Conservation (phyloP, 92 coral and sea anemone species). For the Muricea muricata region DNA sequence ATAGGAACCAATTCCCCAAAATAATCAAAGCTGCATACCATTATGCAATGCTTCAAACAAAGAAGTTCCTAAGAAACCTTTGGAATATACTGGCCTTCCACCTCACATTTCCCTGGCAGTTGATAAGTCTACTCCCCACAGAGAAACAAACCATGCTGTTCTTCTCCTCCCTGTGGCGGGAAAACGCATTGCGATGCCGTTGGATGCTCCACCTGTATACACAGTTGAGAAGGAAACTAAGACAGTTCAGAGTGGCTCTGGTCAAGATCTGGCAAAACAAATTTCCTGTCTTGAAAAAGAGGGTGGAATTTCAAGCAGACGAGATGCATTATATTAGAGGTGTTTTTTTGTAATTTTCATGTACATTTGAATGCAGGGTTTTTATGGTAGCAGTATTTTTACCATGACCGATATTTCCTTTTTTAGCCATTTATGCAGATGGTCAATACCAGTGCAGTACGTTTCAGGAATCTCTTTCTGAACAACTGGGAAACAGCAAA, state of each 20-base stretch:
- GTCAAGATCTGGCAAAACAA: constrained; percentile 3
- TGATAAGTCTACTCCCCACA: background rate
- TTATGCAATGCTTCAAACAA: background rate
- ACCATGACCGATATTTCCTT: background rate
- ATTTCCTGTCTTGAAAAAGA: background rate
- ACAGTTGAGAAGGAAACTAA: background rate
- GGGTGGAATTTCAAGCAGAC: background rate
- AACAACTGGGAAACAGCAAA: background rate
- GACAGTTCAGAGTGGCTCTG: background rate
- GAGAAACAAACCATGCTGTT: background rate
- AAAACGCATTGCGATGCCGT: background rate
- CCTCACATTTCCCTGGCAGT: background rate
- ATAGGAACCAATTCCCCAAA: background rate
- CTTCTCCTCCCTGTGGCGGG: background rate
- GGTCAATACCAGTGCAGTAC: background rate
- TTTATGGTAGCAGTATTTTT: background rate
- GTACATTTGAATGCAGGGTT: background rate
- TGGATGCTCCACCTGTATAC: constrained; percentile 4
- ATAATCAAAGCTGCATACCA: background rate
- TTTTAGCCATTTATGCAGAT: background rate
- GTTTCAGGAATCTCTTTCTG: background rate
- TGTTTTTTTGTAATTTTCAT: background rate
- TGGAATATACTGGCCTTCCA: background rate
- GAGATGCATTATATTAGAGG: background rate
- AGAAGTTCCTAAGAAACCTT: background rate